Evolutionary conservation across 2,797 vertebrate species (phyloP).

Genomic region (Anomalospiza imberbis): DNA sequence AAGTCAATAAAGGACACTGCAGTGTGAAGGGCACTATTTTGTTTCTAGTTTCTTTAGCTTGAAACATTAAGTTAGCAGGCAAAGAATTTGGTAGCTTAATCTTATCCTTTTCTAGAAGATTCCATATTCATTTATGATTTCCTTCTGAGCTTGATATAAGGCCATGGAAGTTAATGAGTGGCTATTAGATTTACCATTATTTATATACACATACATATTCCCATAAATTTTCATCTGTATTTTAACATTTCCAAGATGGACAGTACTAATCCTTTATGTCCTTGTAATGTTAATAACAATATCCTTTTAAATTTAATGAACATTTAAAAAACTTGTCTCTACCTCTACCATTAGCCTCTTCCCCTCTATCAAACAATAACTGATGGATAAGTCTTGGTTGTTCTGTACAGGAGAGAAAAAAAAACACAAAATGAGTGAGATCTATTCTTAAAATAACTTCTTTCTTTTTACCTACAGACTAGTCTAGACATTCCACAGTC

Average conservation of each 20-base stretch:
- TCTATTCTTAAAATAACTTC: neutral
- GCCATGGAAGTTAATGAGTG: neutral
- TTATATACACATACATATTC: neutral
- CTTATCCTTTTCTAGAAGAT: neutral
- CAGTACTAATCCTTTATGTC: slow-evolving; percentile 1
- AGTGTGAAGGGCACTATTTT: neutral
- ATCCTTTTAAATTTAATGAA: slow-evolving; percentile 20
- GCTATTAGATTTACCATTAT: slow-evolving; percentile 27
- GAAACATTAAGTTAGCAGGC: neutral
- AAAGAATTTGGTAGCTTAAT: neutral
- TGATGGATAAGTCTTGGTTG: neutral
- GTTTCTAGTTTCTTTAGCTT: neutral
- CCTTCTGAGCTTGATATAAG: neutral
- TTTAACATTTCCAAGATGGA: neutral
- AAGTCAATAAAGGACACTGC: slow-evolving; percentile 22
- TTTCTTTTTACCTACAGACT: neutral
- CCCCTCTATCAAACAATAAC: neutral
- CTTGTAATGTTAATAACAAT: neutral
- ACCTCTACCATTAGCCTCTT: slow-evolving; percentile 4
- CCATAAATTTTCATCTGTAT: slow-evolving; percentile 8
- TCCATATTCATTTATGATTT: neutral
- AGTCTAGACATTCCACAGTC: neutral
- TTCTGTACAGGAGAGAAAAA: neutral
- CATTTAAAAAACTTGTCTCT: neutral
- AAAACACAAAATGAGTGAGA: neutral